Evolutionary conservation across 1,140 invertebrate species (phyloP), one percentile per base, ranked within the genome.

Genomic region (Bombus waltoni): DNA sequence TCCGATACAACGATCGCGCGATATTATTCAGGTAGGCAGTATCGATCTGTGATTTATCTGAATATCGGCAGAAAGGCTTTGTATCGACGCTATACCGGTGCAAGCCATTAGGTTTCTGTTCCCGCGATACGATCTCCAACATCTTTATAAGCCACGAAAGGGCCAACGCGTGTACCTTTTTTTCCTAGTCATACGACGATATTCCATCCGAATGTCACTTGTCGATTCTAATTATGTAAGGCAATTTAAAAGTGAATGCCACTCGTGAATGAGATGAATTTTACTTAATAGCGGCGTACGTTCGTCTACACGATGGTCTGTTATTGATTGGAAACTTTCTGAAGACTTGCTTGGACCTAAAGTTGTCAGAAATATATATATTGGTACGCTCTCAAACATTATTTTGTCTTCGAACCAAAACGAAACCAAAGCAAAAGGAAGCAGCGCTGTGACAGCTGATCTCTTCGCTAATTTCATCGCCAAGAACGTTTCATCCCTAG

Each of bases 61-160:
- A 77, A 88, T 90, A 92, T 92, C 86, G 75, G 80, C 73, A 66
- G 71, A 87, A 84, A 89, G 85, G 84, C 83, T 87, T 70, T 78
- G 86, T 81, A 35, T 78, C 74, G 81, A 75, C 76, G 47, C 68
- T 72, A 65, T 73, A 32, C 32, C 47, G n/a, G 70, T 66, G 66
- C 66, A 22, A 76, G 87, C 83, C 89, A 91, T 89, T 89, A 91
- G 90, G 83, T 89, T 77, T 88, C 75, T 47, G 65, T 68, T 47
- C 81, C 40, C 40, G 72, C 79, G 93, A 93, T 93, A 93, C 62
- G 65, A 93, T 92, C 91, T 91, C 47, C 73, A 87, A 92, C 86
- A 81, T 90, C 91, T 93, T 87, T 90, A 92, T 92, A 83, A 77
- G 57, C 81, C 75, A 44, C 66, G 59, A 79, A 87, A 89, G 83